phyloP scores from a whole-genome alignment of 2,113 vertebrate species.

The Galemys pyrenaicus region DNA sequence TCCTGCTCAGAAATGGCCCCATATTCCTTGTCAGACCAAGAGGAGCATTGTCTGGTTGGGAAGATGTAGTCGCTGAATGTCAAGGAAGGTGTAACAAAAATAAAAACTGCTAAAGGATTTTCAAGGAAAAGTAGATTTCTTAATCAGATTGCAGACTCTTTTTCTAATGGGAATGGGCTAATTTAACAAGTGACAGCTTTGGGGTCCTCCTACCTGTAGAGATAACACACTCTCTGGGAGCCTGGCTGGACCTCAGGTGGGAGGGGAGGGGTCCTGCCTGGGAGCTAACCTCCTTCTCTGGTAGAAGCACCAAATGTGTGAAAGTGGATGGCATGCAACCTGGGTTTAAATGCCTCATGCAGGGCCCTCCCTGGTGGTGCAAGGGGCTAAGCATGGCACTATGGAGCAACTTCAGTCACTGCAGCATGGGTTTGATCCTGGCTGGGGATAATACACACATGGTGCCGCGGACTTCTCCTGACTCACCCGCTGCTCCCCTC shows the following conservation, averaged over 20 bases:
- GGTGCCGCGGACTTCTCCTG: too few species aligned
- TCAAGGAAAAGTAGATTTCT: not conserved
- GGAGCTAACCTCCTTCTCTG: not conserved
- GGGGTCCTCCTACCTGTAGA: not conserved
- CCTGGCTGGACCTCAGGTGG: not conserved
- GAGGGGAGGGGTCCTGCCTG: not conserved
- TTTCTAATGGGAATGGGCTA: not conserved
- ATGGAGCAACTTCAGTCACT: too few species aligned
- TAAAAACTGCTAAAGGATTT: not conserved
- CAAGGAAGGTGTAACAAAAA: not conserved
- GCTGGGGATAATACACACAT: too few species aligned
- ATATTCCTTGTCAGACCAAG: not conserved
- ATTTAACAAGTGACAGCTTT: not conserved
- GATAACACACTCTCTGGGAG: not conserved
- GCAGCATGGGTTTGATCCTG: too few species aligned
- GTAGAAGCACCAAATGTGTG: not conserved
- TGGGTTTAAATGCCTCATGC: too few species aligned
- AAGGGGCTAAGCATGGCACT: too few species aligned
- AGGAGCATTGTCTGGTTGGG: not conserved
- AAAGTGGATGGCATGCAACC: not conserved
- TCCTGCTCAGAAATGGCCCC: not conserved
- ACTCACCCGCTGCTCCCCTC: too few species aligned
- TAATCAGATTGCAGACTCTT: conserved; percentile 9
- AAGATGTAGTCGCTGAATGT: conserved; percentile 27
- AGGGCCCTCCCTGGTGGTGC: too few species aligned